Evolutionary conservation across 2,797 vertebrate genomes (phyloP).

Genomic region (Oceanodroma leucorhoa): DNA sequence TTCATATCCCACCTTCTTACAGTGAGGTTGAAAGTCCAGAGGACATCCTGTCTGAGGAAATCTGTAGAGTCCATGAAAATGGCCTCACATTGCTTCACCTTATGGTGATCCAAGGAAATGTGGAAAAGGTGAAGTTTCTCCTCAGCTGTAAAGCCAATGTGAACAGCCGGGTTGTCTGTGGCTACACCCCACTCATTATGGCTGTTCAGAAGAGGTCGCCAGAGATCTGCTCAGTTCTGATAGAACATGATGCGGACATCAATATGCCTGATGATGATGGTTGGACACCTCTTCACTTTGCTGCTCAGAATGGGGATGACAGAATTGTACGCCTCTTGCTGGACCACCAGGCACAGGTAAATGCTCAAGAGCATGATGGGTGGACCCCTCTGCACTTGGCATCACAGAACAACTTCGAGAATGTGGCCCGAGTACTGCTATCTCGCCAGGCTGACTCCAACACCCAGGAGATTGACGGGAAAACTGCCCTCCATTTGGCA

Average conservation of each 20-base stretch:
- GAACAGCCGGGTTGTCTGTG: slow-evolving; percentile 73
- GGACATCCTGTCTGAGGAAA: slow-evolving; percentile 65
- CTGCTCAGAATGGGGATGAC: slow-evolving; percentile 85
- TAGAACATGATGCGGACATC: slow-evolving; percentile 69
- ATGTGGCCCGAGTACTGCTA: slow-evolving; percentile 81
- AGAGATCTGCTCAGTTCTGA: slow-evolving; percentile 75
- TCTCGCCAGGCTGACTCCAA: slow-evolving; percentile 71
- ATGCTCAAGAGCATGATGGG: slow-evolving; percentile 75
- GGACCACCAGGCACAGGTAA: slow-evolving; percentile 71
- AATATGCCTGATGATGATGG: slow-evolving; percentile 76
- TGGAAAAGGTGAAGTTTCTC: slow-evolving; percentile 74
- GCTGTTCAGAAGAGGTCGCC: slow-evolving; percentile 75
- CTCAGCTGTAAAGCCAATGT: slow-evolving; percentile 75
- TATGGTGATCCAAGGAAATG: slow-evolving; percentile 75
- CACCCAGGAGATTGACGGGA: slow-evolving; percentile 65
- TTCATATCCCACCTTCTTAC: fast-evolving
- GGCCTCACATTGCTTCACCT: slow-evolving; percentile 80
- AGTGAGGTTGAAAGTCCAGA: neutral
- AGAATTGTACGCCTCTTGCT: slow-evolving; percentile 74
- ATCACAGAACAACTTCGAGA: slow-evolving; percentile 87
- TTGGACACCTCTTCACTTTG: slow-evolving; percentile 86
- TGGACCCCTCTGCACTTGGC: slow-evolving; percentile 88
- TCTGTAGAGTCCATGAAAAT: slow-evolving; percentile 54
- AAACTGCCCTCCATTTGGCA: slow-evolving; percentile 83
- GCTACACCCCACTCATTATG: slow-evolving; percentile 83